Base-by-base conservation (phyloP, 2,888 invertebrate species). In the Eucera pruinosa region DNA sequence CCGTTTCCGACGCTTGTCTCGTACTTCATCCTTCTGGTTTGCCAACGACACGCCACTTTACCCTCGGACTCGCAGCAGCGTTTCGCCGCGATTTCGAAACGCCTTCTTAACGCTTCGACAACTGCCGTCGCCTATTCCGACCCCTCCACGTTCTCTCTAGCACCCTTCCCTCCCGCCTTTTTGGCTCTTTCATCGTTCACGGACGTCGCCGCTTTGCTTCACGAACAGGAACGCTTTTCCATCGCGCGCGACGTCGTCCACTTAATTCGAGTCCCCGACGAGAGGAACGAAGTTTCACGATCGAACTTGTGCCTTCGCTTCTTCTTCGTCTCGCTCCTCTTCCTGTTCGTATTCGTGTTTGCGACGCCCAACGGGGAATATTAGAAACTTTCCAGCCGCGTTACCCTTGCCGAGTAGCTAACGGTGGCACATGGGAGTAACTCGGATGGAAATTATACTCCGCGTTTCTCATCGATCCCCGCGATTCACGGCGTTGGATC, bases 361-460 rank as follows among this genome's bases (percentile, higher is more conserved):
- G 20, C 30, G 3, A 30, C 54, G 36, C 47, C 43, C 68, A 6
- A 20, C 64, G 33, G 39, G 52, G 27, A 64, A 67, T 52, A 80
- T 79, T 76, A 76, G 36, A 62, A 80, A 76, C 54, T 83, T 82
- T 60, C 33, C 43, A 41, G 18, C 20, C 43, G 36, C 60, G 68
- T 71, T 50, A 74, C 74, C 66, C 39, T 64, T 30, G 48, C 15
- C 43, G 55, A 39, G 27, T 50, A 48, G 25, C 36, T 33, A 61
- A 78, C 66, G 68, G 65, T 9, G n/a, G 30, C 30, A 47, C 43
- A 43, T 18, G 52, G 23, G 60, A 66, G 27, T 64, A 66, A 45
- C 25, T 43, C 55, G 43, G 52, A 78, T 73, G 58, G 68, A 76
- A 76, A 83, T 82, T 71, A 82, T 69, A 64, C 50, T 55, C 41